Evolutionary conservation across 1,140 invertebrate species (phyloP).

Genomic region (Pararge aegeria): DNA sequence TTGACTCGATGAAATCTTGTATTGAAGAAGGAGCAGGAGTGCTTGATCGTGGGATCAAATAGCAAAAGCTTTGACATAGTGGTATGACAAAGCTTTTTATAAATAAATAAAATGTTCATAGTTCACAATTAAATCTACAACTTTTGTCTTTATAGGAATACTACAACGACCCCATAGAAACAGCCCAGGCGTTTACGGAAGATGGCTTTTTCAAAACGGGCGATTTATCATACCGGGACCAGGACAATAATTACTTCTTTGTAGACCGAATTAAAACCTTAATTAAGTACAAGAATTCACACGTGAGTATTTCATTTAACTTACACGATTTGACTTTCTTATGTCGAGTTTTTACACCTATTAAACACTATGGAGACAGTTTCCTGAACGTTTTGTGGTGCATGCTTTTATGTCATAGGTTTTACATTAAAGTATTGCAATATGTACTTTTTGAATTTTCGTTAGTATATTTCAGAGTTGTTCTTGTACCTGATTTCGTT

Average conservation of each 20-base stretch:
- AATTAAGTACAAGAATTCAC: conserved; percentile 83
- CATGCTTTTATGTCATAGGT: too few relatives aligned
- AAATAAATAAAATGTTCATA: too few relatives aligned
- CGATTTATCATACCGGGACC: conserved; percentile 85
- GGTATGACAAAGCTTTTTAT: too few relatives aligned
- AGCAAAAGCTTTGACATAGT: too few relatives aligned
- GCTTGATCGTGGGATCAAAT: too few relatives aligned
- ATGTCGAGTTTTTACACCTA: neutral
- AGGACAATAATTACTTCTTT: conserved; percentile 83
- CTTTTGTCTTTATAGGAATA: conserved; percentile 52
- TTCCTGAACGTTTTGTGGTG: too few relatives aligned
- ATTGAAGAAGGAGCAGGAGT: too few relatives aligned
- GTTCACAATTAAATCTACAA: neutral
- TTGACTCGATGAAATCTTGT: too few relatives aligned
- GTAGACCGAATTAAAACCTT: conserved; percentile 88
- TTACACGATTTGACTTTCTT: neutral
- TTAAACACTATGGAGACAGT: neutral
- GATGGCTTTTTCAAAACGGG: conserved; percentile 88
- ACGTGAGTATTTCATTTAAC: conserved; percentile 40
- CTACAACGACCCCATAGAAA: conserved; percentile 79
- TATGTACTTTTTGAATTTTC: too few relatives aligned
- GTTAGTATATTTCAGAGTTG: too few relatives aligned
- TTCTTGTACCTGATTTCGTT: too few relatives aligned
- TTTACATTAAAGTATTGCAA: too few relatives aligned
- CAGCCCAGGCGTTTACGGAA: conserved; percentile 75